Percentiles rank a stretch among this genome's conserved stretches.
Evolutionary conservation across 2,888 invertebrate species (phyloP).

Genomic region (Lysandra bellargus): DNA sequence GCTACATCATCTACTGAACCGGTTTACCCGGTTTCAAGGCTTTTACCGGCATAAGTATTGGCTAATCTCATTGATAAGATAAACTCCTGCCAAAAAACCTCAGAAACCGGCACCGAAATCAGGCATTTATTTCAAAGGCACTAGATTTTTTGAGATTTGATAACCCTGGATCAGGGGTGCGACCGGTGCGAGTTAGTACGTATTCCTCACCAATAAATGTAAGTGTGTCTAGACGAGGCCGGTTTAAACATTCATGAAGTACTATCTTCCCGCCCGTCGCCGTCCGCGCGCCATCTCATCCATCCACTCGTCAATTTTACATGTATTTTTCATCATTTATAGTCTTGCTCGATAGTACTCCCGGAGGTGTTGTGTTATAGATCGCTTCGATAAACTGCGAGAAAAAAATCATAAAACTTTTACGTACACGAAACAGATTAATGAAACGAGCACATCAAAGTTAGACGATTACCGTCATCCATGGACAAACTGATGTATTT

Average conservation of each 20-base stretch:
- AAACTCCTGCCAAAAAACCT: no score
- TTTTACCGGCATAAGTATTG: no score
- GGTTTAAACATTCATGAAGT: conserved; percentile 33
- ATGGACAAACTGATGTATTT: no score
- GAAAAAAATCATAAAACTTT: neutral
- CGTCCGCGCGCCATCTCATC: neutral
- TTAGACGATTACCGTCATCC: neutral
- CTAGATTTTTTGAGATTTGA: no score
- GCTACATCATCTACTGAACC: no score
- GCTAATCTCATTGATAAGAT: no score
- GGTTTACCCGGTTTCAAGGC: no score
- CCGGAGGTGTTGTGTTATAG: neutral
- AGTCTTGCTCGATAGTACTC: neutral
- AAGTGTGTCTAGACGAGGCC: conserved; percentile 31
- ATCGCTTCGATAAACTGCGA: neutral
- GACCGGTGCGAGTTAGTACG: conserved; percentile 4
- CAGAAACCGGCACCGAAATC: no score
- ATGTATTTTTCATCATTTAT: neutral
- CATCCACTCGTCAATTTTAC: neutral
- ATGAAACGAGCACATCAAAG: neutral
- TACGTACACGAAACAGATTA: neutral
- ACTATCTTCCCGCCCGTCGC: neutral
- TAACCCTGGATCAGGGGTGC: neutral
- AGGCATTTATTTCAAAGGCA: no score
- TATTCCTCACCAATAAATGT: conserved; percentile 31